phyloP scores from a whole-genome alignment of 2,888 invertebrate species.

The Portevinia maculata region DNA sequence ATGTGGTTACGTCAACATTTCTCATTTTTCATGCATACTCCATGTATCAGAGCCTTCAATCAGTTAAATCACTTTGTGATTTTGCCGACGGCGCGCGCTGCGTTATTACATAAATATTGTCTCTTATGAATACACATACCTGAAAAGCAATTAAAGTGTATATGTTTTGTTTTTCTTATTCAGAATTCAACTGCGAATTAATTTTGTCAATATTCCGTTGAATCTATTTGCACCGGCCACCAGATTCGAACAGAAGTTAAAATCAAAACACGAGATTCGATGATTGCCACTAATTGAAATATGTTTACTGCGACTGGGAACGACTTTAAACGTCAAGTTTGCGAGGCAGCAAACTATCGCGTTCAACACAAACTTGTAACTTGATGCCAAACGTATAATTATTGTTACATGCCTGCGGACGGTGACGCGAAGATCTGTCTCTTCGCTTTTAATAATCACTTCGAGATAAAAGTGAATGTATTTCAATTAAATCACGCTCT shows the following conservation, averaged over 20 bases:
- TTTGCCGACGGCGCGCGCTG: slow-evolving; percentile 34
- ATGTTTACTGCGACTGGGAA: slow-evolving; percentile 49
- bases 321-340: slow-evolving; percentile 18
- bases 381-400: slow-evolving; percentile 23
- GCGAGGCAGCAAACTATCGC: slow-evolving; percentile 52
- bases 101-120: slow-evolving; percentile 39
- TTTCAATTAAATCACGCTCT: slow-evolving; percentile 63
- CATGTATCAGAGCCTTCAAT: slow-evolving; percentile 5
- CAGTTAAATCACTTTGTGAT: slow-evolving; percentile 21
- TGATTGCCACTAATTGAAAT: slow-evolving; percentile 69
- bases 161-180: slow-evolving; percentile 26
- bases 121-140: slow-evolving; percentile 14
- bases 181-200: slow-evolving; percentile 43
- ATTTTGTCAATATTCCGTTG: slow-evolving; percentile 57
- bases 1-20: too few relatives aligned
- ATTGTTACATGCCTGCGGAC: slow-evolving; percentile 18
- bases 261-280: slow-evolving; percentile 66
- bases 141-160: slow-evolving; percentile 53
- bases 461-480: slow-evolving; percentile 67
- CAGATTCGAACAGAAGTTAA: slow-evolving; percentile 4
- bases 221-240: slow-evolving; percentile 20
- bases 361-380: slow-evolving; percentile 52
- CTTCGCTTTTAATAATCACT: slow-evolving; percentile 46
- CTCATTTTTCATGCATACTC: too few relatives aligned
- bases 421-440: slow-evolving; percentile 2